A percentile compares a stretch with the other conserved stretches of the same genome.
phyloP scores from a whole-genome alignment of 2,797 vertebrate genomes.

The Sarcophilus harrisii region DNA sequence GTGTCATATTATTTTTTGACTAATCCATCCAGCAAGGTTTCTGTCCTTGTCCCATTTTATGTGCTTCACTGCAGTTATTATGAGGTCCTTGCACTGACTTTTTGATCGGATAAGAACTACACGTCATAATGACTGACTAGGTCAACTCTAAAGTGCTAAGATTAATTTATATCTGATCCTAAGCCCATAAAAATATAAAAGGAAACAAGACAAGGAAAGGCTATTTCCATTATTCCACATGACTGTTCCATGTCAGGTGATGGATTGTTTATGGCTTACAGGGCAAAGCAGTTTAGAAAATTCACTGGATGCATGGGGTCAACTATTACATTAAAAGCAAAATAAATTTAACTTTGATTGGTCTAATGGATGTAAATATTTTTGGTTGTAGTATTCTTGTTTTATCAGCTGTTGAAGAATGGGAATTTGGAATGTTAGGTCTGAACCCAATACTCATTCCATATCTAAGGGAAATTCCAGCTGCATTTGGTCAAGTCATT shows the following conservation, averaged over 20 bases:
- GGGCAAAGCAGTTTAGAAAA: neutral
- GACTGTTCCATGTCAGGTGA: neutral
- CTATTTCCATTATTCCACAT: neutral
- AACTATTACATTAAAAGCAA: neutral
- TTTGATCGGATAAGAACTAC: neutral
- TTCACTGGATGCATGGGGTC: neutral
- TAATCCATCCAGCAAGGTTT: neutral
- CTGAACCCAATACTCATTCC: neutral
- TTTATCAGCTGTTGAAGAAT: neutral
- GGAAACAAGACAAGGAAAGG: neutral
- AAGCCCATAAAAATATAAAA: neutral
- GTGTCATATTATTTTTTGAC: neutral
- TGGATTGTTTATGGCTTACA: neutral
- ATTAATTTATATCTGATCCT: neutral
- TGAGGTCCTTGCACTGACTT: neutral
- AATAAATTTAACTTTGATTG: conserved; percentile 1
- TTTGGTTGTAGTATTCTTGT: neutral
- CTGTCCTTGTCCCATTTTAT: neutral
- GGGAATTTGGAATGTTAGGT: neutral
- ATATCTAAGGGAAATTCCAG: neutral
- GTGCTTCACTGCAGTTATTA: neutral
- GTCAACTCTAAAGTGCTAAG: conserved; percentile 3
- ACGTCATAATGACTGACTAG: neutral
- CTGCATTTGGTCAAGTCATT: conserved; percentile 15
- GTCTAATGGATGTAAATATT: neutral